Evolutionary conservation across 2,888 invertebrate species (phyloP), one percentile per base, ranked within the genome.

Genomic region (Ophion obscuratus): DNA sequence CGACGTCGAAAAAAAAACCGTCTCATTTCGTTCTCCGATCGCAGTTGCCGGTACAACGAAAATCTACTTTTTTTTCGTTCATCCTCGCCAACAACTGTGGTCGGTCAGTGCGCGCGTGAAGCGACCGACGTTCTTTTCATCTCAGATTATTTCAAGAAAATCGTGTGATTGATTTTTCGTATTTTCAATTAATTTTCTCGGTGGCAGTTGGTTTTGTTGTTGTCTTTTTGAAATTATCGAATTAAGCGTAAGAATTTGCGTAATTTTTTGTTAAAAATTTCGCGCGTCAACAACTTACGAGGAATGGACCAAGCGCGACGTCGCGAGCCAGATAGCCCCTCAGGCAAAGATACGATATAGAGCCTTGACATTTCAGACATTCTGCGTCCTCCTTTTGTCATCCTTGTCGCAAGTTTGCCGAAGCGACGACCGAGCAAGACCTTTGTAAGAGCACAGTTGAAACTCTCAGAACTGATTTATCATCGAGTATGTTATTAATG

Each of bases 341-440:
- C 80, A 62, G 83, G 85, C 80, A 73, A 40, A 80, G 66, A 80
- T 76, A 73, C 80, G 11, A 27, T 1, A 14, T 36, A 57, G 47
- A 74, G 76, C 85, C 85, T 85, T 85, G 85, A 85, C 85, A 85
- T 85, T 85, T 85, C 62, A 73, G 44, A 68, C 67, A 27, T 70
- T 61, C 81, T 62, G 73, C 36, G 79, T 57, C 76, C 64, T 57
- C 64, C 68, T 44, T 77, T 31, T 81, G 81, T 81, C 74, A 75
- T 70, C 66, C 47, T 61, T 71, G 44, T 67, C 14, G 6, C 27
- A 53, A 47, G 66, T 67, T 70, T 66, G 57, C 59, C 3, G 6
- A 61, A 68, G 57, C 53, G 53, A 14, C 70, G 79, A 79, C 36
- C 27, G 31, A 62, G 36, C 36, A 47, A 47, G n/a, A 14, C 10